Evolutionary conservation across 1,140 invertebrate species (phyloP).

Genomic region (Forficula auricularia): DNA sequence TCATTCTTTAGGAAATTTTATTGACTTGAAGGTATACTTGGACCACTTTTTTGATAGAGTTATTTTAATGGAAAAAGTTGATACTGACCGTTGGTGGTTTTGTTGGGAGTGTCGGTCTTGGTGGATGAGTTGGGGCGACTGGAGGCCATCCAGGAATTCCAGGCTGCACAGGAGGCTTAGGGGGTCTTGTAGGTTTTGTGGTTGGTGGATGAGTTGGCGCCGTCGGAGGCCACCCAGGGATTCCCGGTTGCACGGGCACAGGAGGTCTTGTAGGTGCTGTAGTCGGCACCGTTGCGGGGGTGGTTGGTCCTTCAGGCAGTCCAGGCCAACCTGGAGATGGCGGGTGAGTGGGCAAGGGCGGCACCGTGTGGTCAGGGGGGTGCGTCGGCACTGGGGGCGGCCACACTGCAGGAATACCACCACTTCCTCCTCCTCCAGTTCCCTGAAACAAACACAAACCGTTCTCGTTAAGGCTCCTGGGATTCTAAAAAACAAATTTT

Average conservation of each 20-base stretch:
- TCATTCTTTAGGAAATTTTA: too few relatives aligned
- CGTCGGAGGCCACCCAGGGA: neutral
- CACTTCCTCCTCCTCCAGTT: conserved; percentile 17
- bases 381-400: conserved; percentile 56
- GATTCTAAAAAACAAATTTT: too few relatives aligned
- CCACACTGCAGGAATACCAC: conserved; percentile 30
- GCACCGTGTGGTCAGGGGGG: conserved; percentile 55
- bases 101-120: conserved; percentile 28
- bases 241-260: conserved; percentile 11
- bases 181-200: too few relatives aligned
- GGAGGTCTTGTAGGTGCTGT: conserved; percentile 14
- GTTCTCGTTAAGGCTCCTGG: too few relatives aligned
- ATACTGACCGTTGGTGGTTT: conserved; percentile 19
- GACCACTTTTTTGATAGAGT: too few relatives aligned
- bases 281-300: conserved; percentile 14
- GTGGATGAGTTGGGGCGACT: conserved; percentile 21
- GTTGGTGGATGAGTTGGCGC: conserved; percentile 6
- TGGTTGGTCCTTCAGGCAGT: conserved; percentile 7
- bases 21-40: too few relatives aligned
- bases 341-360: conserved; percentile 49
- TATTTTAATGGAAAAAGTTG: too few relatives aligned
- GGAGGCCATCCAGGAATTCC: neutral
- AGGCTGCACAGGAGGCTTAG: conserved; percentile 3
- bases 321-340: conserved; percentile 29
- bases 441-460: too few relatives aligned